Evolutionary conservation across 2,797 vertebrate species (phyloP).

Genomic region (Lutjanus campechanus): DNA sequence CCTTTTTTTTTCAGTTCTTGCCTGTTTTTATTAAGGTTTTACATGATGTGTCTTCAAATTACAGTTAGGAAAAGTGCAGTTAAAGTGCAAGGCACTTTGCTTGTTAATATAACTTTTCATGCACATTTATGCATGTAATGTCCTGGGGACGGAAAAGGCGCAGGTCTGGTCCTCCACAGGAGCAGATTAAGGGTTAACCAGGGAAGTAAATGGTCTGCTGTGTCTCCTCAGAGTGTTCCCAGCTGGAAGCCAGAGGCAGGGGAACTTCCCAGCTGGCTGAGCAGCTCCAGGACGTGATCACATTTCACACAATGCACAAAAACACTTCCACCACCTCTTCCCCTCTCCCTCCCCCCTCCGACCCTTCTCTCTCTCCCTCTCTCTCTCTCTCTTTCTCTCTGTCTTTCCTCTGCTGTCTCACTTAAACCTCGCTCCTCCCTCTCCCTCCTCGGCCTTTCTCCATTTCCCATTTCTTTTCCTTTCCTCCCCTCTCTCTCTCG

Average conservation of each 20-base stretch:
- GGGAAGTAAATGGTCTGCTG: slow-evolving; percentile 47
- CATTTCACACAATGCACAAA: slow-evolving; percentile 79
- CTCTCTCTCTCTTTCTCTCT: slow-evolving; percentile 30
- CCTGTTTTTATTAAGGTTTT: too few relatives aligned
- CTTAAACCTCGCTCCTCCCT: not conserved
- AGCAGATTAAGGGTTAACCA: slow-evolving; percentile 71
- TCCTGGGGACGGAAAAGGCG: too few relatives aligned
- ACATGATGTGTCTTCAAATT: too few relatives aligned
- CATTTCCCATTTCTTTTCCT: too few relatives aligned
- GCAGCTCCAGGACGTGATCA: slow-evolving; percentile 76
- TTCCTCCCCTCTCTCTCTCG: slow-evolving; percentile 36
- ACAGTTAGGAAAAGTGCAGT: too few relatives aligned
- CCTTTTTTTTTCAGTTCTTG: too few relatives aligned
- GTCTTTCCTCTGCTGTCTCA: not conserved
- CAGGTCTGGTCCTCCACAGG: not conserved
- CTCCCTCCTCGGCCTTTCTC: slow-evolving; percentile 1
- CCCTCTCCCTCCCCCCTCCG: not conserved
- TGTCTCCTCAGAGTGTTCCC: slow-evolving; percentile 64
- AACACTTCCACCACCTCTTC: slow-evolving; percentile 50
- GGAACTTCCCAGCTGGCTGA: slow-evolving; percentile 80
- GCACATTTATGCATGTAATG: too few relatives aligned
- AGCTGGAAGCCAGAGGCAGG: slow-evolving; percentile 65
- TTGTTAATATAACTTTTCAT: too few relatives aligned
- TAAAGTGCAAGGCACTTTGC: too few relatives aligned
- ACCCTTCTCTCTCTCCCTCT: slow-evolving; percentile 26